Conservation (phyloP, 2,888 invertebrate genomes). For the Nymphalis polychloros region DNA sequence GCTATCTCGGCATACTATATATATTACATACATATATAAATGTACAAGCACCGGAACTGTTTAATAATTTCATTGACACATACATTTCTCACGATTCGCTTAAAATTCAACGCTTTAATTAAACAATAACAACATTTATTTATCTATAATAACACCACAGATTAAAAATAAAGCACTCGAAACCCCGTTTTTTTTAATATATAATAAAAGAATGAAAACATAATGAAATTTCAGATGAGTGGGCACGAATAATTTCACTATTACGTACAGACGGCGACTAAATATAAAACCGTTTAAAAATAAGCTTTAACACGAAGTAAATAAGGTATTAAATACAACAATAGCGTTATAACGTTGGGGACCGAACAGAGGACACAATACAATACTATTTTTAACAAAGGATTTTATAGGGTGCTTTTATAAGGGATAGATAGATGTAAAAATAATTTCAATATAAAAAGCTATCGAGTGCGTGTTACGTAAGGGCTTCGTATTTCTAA, state of each 20-base stretch:
- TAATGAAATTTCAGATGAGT: slow-evolving; percentile 48
- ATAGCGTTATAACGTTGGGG: slow-evolving; percentile 7
- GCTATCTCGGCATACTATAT: too few relatives aligned
- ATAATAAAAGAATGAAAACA: slow-evolving; percentile 43
- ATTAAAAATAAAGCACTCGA: slow-evolving; percentile 41
- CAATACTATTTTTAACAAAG: slow-evolving; percentile 36
- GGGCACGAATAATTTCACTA: slow-evolving; percentile 44
- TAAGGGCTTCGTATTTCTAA: not conserved
- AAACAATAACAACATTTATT: slow-evolving; percentile 37
- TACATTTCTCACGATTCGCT: too few relatives aligned
- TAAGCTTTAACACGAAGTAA: slow-evolving; percentile 24
- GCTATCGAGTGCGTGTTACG: slow-evolving; percentile 22
- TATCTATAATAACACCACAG: slow-evolving; percentile 40
- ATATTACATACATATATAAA: too few relatives aligned
- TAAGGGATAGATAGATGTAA: slow-evolving; percentile 33
- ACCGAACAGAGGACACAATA: slow-evolving; percentile 26
- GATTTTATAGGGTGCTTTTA: slow-evolving; percentile 32
- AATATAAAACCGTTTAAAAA: not conserved
- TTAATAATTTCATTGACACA: too few relatives aligned
- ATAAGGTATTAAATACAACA: slow-evolving; percentile 28
- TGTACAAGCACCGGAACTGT: too few relatives aligned
- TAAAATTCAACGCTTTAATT: slow-evolving; percentile 21
- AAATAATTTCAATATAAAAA: slow-evolving; percentile 33
- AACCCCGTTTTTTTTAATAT: slow-evolving; percentile 29
- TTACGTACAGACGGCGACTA: slow-evolving; percentile 20